Evolutionary conservation across 2,113 vertebrate species (phyloP), one percentile per base, ranked within the genome.

Genomic region (Ceyx cyanopectus): DNA sequence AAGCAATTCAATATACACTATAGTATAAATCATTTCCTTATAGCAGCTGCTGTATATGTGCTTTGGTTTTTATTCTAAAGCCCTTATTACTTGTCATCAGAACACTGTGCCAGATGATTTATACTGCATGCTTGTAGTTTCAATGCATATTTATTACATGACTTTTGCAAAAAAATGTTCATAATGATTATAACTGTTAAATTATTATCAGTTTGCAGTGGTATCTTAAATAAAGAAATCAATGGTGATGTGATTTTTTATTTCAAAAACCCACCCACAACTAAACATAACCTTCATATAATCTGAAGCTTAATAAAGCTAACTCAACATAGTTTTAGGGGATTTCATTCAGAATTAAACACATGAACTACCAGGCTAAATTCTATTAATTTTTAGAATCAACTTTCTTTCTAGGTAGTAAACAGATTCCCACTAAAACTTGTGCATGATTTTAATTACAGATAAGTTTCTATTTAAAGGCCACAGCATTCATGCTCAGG

Each of bases 371-470:
- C 89, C 61, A 22, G 51, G 30, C 16, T 57, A 95, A 95, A 93
- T 95, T 97, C 96, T 96, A 86, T 97, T 98, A 87, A 66, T 77
- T 95, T 96, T 93, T 78, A 93, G 97, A 97, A 96, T 97, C 97
- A 97, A 90, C 94, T 97, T 97, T 92, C 95, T 97, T 93, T 93
- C 90, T 90, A 92, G 37, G 94, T 90, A 87, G 97, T 97, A 97
- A 98, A 98, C 97, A 97, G 97, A 92, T 94, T 96, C 97, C 93
- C 96, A 95, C 97, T 97, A 97, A 98, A 98, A 98, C 97, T 97
- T 97, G 97, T 97, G 98, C 98, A 98, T 99, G 99, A 99, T 99
- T 99, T 99, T 99, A 99, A 99, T 99, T 99, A 99, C 99, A 99
- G 99, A 99, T 99, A 99, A 99, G 98, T 99, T 98, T 98, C 98